Percentiles rank a stretch among this genome's conserved stretches.
Conservation (phyloP, 2,888 invertebrate genomes). For the Tetramorium bicarinatum region DNA sequence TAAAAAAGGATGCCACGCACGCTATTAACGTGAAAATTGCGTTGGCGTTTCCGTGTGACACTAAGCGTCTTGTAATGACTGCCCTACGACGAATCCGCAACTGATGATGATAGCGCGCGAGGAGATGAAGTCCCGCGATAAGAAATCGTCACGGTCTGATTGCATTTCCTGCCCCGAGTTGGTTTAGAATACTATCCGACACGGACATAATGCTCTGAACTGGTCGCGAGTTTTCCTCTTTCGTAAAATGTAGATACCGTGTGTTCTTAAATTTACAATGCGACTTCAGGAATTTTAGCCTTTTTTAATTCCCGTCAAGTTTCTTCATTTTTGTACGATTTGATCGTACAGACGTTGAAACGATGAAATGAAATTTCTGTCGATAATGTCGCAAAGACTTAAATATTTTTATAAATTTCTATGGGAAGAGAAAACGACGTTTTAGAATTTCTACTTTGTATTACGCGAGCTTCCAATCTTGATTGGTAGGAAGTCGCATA, state of each 20-base stretch:
- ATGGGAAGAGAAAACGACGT: slow-evolving; percentile 25
- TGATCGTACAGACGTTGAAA: neutral
- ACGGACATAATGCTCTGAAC: neutral
- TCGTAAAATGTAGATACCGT: neutral
- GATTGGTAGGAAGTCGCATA: slow-evolving; percentile 14
- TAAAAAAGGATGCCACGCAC: slow-evolving; percentile 24
- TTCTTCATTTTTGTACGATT: neutral
- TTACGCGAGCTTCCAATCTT: slow-evolving; percentile 3
- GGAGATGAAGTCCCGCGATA: slow-evolving; percentile 34
- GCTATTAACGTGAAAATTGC: slow-evolving; percentile 26
- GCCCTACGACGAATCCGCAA: neutral
- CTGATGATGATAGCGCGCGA: slow-evolving; percentile 32
- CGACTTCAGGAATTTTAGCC: neutral
- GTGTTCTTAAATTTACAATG: neutral
- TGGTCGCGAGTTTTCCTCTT: neutral
- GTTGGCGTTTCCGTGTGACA: slow-evolving; percentile 26
- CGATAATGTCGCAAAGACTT: neutral
- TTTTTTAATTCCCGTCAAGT: neutral
- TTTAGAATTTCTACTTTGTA: slow-evolving; percentile 23
- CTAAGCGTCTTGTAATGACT: slow-evolving; percentile 2
- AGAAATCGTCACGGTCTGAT: slow-evolving; percentile 61
- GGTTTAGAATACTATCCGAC: neutral
- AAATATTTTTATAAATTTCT: neutral
- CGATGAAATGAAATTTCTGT: neutral
- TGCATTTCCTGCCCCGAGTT: slow-evolving; percentile 34